phyloP scores from a whole-genome alignment of 1,140 invertebrate genomes.

The Wasmannia auropunctata region DNA sequence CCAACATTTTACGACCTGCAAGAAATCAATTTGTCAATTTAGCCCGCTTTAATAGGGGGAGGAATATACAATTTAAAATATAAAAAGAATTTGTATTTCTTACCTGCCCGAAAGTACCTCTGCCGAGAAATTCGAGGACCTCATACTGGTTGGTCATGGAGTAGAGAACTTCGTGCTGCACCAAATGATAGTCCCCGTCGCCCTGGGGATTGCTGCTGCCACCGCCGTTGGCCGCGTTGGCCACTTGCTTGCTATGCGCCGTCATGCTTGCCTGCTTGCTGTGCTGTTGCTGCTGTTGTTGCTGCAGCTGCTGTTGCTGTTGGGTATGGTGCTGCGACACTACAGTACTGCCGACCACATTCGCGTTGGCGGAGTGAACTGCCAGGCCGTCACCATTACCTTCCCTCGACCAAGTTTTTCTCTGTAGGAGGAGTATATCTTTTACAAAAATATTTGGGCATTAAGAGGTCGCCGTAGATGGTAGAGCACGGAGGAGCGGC shows the following conservation, averaged over 20 bases:
- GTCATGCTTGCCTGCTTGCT: conserved; percentile 87
- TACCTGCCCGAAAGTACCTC: conserved; percentile 98
- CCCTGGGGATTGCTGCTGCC: conserved; percentile 90
- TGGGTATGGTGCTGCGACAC: conserved; percentile 78
- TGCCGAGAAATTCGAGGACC: conserved; percentile 98
- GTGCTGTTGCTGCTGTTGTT: conserved; percentile 78
- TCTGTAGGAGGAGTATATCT: conserved; percentile 82
- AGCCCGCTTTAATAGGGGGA: neutral
- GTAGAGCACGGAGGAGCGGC: neutral
- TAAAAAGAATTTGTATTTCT: neutral
- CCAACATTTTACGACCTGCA: conserved; percentile 99
- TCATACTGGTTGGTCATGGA: conserved; percentile 97
- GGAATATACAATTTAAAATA: neutral
- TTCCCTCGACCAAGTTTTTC: conserved; percentile 88
- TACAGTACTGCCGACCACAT: conserved; percentile 80
- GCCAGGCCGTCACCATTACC: conserved; percentile 87
- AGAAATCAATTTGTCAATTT: neutral
- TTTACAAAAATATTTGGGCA: conserved; percentile 67
- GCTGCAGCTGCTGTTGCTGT: conserved; percentile 78
- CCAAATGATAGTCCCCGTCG: conserved; percentile 99
- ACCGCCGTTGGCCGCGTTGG: conserved; percentile 83
- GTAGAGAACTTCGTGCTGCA: conserved; percentile 99
- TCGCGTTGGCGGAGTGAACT: conserved; percentile 81
- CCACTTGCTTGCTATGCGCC: conserved; percentile 90
- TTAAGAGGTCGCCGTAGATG: conserved; percentile 60